Conservation (phyloP, 2,113 vertebrate species). For the Hippoglossus stenolepis region DNA sequence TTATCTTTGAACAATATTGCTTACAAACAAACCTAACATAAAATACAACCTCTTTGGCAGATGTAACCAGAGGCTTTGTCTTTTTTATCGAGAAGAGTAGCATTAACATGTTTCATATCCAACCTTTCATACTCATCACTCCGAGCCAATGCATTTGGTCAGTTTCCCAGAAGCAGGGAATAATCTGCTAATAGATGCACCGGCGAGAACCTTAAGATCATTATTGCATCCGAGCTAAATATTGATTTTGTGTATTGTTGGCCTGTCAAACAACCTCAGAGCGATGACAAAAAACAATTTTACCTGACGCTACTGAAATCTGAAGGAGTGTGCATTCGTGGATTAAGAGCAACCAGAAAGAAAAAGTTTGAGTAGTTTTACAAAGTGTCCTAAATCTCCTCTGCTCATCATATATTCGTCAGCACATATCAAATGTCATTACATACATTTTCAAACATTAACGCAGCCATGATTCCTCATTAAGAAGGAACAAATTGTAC, state of each 20-base stretch:
- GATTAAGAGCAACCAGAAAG: not conserved
- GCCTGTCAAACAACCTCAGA: constrained; percentile 6
- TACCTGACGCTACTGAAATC: not conserved
- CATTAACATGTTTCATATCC: constrained; percentile 22
- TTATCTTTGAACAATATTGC: too few species aligned
- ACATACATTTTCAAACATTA: too few species aligned
- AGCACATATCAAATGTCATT: too few species aligned
- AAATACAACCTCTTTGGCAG: not conserved
- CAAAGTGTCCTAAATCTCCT: not conserved
- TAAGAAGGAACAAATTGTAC: too few species aligned
- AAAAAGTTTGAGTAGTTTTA: not conserved
- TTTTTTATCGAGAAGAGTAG: not conserved
- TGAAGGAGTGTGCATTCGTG: not conserved
- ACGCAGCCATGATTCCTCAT: too few species aligned
- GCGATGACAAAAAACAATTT: constrained; percentile 1
- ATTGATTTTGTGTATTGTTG: constrained; percentile 38
- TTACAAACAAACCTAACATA: too few species aligned
- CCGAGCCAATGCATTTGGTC: constrained; percentile 42
- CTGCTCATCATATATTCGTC: too few species aligned
- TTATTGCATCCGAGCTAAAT: not conserved
- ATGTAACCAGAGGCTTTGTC: not conserved
- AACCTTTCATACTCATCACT: constrained; percentile 30
- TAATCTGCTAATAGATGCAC: constrained; percentile 46
- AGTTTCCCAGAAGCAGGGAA: constrained; percentile 49
- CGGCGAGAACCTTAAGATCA: constrained; percentile 12